Evolutionary conservation across 2,797 vertebrate genomes (phyloP), one percentile per base, ranked within the genome.

Genomic region (Mastacembelus armatus): DNA sequence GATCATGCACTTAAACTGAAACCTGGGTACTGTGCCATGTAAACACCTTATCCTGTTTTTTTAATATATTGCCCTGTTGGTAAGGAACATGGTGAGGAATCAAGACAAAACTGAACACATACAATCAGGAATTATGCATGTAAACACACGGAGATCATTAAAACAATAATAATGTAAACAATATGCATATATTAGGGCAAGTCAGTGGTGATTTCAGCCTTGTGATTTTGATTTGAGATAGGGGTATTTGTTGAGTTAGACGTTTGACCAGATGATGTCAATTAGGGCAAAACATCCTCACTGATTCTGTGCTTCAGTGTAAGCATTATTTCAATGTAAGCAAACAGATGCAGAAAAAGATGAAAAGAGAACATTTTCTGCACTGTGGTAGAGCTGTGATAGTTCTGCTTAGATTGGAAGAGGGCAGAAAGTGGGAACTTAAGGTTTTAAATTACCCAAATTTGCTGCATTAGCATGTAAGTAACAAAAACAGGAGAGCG

Each of bases 331-430:
- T 44, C 2, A 43, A 24, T 44, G 44, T 19, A 38, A n/a, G 18
- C 2, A 22, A 19, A 1, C 12, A 43, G 5, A 12, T 10, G n/a
- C n/a, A n/a, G n/a, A n/a, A n/a, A n/a, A n/a, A n/a, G n/a, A n/a
- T n/a, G 8, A 58, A 68, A 50, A 26, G 6, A 69, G 51, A 64
- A 55, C 47, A 52, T 62, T 57, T 67, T 29, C 43, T 50, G n/a
- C n/a, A 10, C 4, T 48, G 39, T 10, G 36, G 32, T 4, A 8
- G 6, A 12, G 15, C 9, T 62, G 10, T 18, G 5, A 35, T n/a
- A 11, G n/a, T 12, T 15, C 29, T 29, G 24, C 19, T 35, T 12
- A 2, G 27, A 24, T 18, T 11, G 4, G 19, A 33, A 42, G 30
- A 21, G 15, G 21, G 16, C 27, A 26, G n/a, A n/a, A n/a, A n/a